Conservation (phyloP, 2,888 invertebrate species). For the Agriotes lineatus region DNA sequence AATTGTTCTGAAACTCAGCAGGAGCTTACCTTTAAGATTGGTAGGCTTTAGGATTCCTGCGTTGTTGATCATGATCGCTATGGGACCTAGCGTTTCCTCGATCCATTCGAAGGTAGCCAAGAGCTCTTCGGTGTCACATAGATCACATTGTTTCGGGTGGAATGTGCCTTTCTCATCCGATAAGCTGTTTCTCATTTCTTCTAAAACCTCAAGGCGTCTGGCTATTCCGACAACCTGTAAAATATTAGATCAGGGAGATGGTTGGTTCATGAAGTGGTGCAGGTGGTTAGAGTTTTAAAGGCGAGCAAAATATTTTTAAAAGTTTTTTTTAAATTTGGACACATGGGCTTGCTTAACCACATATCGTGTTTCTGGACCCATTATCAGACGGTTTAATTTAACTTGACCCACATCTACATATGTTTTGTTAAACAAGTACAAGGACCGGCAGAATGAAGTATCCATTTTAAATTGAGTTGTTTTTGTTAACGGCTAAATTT, state of each 20-base stretch:
- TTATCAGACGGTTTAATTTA: no score
- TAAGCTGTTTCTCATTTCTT: conserved; percentile 26
- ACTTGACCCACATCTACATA: no score
- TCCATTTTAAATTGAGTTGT: no score
- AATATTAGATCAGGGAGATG: conserved; percentile 5
- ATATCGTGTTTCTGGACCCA: no score
- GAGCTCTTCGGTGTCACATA: conserved; percentile 33
- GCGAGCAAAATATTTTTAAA: no score
- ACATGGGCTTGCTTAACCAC: no score
- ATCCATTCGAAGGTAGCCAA: conserved; percentile 34
- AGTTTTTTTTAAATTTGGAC: no score
- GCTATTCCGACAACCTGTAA: conserved; percentile 39
- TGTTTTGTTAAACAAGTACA: no score
- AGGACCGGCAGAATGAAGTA: no score
- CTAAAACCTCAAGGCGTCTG: conserved; percentile 27
- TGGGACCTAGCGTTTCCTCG: conserved; percentile 32
- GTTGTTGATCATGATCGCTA: conserved; percentile 35
- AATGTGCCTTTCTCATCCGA: conserved; percentile 29
- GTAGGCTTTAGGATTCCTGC: conserved; percentile 35
- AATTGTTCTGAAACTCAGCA: neutral
- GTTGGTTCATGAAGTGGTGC: no score
- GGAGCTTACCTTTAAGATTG: conserved; percentile 27
- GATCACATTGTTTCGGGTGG: conserved; percentile 33
- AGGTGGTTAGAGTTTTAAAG: no score
- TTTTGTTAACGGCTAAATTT: no score